These are phyloP conservation scores for Melanostoma scalare DNA, from an alignment of 2,888 invertebrate species.

Conservation along the genomic window DNA sequence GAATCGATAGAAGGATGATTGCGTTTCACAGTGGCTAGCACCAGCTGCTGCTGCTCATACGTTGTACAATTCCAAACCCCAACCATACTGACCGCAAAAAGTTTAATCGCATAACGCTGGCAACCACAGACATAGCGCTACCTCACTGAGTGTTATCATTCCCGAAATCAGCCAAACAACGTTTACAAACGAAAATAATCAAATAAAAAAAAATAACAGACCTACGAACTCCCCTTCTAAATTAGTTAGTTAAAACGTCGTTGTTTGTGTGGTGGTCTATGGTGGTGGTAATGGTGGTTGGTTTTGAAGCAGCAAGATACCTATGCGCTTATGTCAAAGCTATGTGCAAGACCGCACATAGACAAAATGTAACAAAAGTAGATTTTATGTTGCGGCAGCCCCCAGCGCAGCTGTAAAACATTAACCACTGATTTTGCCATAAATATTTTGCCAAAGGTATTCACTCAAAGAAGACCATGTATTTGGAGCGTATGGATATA, in stretches of 20 bases:
- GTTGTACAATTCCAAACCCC: conserved; percentile 52
- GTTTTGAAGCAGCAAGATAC: conserved; percentile 31
- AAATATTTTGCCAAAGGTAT: conserved; percentile 67
- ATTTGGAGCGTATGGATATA: not conserved
- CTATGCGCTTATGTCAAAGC: conserved; percentile 43
- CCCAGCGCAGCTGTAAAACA: conserved; percentile 56
- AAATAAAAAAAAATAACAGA: conserved; percentile 8
- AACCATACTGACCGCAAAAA: conserved; percentile 48
- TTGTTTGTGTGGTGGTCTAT: conserved; percentile 9
- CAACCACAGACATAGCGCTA: conserved; percentile 48
- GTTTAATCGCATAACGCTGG: conserved; percentile 64
- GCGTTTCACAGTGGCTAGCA: conserved; percentile 14
- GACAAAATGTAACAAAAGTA: conserved; percentile 63
- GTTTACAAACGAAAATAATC: conserved; percentile 40
- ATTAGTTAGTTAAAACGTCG: conserved; percentile 23
- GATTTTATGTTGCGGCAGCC: conserved; percentile 61
- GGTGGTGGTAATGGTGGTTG: conserved; percentile 20
- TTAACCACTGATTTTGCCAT: conserved; percentile 70
- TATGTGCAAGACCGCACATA: conserved; percentile 44
- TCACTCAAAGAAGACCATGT: conserved; percentile 43
- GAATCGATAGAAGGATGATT: conserved; percentile 34
- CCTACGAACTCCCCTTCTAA: not conserved
- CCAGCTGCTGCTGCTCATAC: conserved; percentile 35
- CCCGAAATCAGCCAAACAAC: conserved; percentile 51
- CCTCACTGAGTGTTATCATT: conserved; percentile 56